phyloP scores from a whole-genome alignment of 2,113 vertebrate genomes.

The Centropus bengalensis region DNA sequence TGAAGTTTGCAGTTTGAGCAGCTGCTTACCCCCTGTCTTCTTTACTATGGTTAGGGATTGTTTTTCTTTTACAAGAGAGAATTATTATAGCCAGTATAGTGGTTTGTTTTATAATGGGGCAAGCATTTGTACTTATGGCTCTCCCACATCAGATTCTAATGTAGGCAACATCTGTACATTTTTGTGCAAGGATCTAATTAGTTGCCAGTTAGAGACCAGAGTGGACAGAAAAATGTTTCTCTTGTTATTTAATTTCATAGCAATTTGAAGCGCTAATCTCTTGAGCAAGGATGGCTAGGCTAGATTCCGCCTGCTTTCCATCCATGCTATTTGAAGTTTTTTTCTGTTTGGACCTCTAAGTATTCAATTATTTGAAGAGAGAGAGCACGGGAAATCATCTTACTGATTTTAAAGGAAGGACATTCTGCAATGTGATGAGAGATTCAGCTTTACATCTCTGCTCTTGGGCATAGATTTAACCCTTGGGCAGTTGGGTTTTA shows the following conservation, averaged over 20 bases:
- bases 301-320: neutral
- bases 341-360: neutral
- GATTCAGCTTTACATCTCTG: neutral
- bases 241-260: neutral
- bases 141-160: neutral
- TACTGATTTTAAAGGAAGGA: neutral
- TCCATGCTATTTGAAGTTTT: neutral
- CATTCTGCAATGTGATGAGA: neutral
- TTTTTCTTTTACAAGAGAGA: neutral
- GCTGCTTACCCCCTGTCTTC: neutral
- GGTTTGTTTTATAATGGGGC: neutral
- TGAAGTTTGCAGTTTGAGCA: neutral
- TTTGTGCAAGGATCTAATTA: neutral
- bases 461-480: neutral
- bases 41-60: neutral
- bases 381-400: neutral
- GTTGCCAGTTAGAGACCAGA: neutral
- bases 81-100: accelerated
- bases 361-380: neutral
- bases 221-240: neutral
- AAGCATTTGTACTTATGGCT: neutral
- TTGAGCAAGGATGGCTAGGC: neutral
- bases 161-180: accelerated
- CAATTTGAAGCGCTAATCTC: neutral
- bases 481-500: neutral